Evolutionary conservation across 2,888 invertebrate genomes (phyloP), one percentile per base, ranked within the genome.

Genomic region (Lasioglossum lativentre): DNA sequence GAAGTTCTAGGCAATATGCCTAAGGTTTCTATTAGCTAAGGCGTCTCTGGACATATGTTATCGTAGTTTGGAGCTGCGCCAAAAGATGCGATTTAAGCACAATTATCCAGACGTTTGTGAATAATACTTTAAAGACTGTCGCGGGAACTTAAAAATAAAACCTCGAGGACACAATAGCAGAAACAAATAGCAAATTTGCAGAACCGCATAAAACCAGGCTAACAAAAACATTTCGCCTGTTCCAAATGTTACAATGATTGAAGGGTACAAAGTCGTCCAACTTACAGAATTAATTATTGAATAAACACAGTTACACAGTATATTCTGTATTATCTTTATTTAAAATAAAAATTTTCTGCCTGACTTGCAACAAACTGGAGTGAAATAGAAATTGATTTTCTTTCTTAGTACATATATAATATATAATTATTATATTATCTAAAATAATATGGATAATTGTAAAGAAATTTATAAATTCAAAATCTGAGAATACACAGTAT

Each of bases 21-120:
- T 63, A 16, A 63, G 59, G 59, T 63, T 27, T 27, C 59, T 63
- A 63, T 63, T 63, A 63, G 59, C 59, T 63, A 16, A 63, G 59
- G 30, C 59, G 59, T 63, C 59, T 63, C 59, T 63, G 27, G 59
- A 63, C 59, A 63, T 63, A 63, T 63, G 16, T 63, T 63, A 63
- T 63, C 27, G 59, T 30, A 30, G 27, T 27, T 63, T 63, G 59
- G 59, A 63, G 59, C 42, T 56, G 34, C 19, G 47, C 47, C 72
- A 14, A 73, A 82, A 72, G 56, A 71, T 70, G 77, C 71, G 45
- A 77, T 77, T 77, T 27, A 71, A 16, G 40, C 47, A 14, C 38
- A 19, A 70, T 80, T 80, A 80, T 77, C 77, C 56, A 56, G 19
- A 19, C 16, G 19, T 8, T 38, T 42, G 14, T 63, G 59, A 27